Percentiles rank a stretch among this genome's conserved stretches.
Conservation (phyloP, 2,888 invertebrate genomes). For the Latheticus oryzae region DNA sequence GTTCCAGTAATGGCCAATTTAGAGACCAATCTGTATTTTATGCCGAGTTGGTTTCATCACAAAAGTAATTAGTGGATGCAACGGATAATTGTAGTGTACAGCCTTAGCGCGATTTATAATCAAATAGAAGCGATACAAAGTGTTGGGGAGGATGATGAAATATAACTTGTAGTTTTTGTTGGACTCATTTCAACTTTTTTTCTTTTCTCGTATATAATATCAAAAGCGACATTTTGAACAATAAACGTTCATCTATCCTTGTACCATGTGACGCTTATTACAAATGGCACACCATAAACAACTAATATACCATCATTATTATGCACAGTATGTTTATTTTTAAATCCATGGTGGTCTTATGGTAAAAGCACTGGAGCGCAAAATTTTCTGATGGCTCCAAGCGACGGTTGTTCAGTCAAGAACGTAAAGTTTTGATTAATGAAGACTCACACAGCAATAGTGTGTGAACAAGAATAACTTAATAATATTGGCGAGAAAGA, state of each 20-base stretch:
- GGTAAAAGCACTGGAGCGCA: slow-evolving; percentile 39
- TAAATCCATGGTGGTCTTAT: slow-evolving; percentile 37
- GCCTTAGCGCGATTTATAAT: slow-evolving; percentile 25
- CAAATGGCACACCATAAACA: slow-evolving; percentile 45
- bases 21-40: slow-evolving; percentile 28
- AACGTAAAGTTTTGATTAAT: slow-evolving; percentile 37
- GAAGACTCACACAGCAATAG: slow-evolving; percentile 21
- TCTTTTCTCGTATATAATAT: no score
- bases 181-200: background rate
- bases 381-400: slow-evolving; percentile 36
- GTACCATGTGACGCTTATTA: slow-evolving; percentile 19
- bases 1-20: slow-evolving; percentile 28
- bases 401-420: slow-evolving; percentile 16
- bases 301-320: slow-evolving; percentile 44
- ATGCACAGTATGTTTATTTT: slow-evolving; percentile 44
- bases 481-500: slow-evolving; percentile 12
- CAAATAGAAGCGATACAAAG: slow-evolving; percentile 26
- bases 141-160: slow-evolving; percentile 26
- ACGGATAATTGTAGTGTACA: slow-evolving; percentile 32
- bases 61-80: slow-evolving; percentile 36
- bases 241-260: slow-evolving; percentile 29
- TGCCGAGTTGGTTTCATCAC: slow-evolving; percentile 31
- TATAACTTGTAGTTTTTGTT: slow-evolving; percentile 2
- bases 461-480: slow-evolving; percentile 30
- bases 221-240: slow-evolving; percentile 22